Evolutionary conservation across 2,888 invertebrate species (phyloP), one percentile per base, ranked within the genome.

Genomic region (Apeira syringaria): DNA sequence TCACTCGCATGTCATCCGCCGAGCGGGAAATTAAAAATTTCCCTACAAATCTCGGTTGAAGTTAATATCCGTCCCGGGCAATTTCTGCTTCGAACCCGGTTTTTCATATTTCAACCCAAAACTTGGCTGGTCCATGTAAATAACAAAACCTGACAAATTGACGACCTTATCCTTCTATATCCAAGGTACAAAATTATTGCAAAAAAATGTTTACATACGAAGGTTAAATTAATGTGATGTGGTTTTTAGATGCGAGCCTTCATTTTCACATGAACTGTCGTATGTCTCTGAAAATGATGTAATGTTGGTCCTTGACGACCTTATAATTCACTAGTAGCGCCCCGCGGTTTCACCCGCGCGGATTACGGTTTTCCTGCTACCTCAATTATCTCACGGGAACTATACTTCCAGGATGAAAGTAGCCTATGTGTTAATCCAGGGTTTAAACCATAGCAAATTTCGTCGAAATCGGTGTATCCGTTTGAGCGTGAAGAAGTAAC

Each of bases 31-130:
- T 57, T 53, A 57, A 57, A 59, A 59, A 50, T 44, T 48, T 49
- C 48, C 52, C 49, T 44, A 38, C 40, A 53, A 56, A 58, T 53
- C 50, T 57, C 47, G 35, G 41, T 29, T 51, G 44, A 54, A 59
- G 49, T 57, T 61, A 59, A 61, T 61, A 59, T 59, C 59, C 58
- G 47, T 35, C 36, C 43, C 38, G 42, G 50, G 45, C 50, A 42
- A 54, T 55, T 35, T 53, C 37, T 42, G 51, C 49, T 55, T 53
- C 53, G 47, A 53, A 56, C 46, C 56, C 51, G 43, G 46, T 53
- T 46, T 47, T 53, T 48, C 50, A 56, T 51, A 53, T 47, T 37
- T 41, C 47, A 27, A 27, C 9, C 6, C 29, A 47, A n/a, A 53
- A 50, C 33, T 57, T 47, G 47, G 52, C 57, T 57, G 15, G 20